Base-by-base conservation (phyloP, 2,888 invertebrate genomes). In the Rhagonycha fulva region DNA sequence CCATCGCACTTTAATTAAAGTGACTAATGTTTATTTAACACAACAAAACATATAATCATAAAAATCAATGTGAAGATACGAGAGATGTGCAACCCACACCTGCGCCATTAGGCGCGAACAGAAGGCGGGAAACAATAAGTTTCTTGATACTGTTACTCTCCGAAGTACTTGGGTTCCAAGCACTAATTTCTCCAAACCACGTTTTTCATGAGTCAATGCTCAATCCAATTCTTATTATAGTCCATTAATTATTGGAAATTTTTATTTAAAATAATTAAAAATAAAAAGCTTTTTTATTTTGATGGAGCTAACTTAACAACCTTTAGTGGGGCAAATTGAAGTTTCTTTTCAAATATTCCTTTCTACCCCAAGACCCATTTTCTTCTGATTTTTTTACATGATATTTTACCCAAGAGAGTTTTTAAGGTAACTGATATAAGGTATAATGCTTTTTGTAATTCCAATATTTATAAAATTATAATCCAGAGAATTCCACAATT, bases 1-100 rank as follows among this genome's bases (percentile, higher is more conserved):
- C 84, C 84, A 84, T 84, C 83, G 82, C 82, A 81, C 82, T 86
- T 86, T 87, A 87, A 87, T 87, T 87, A 87, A 85, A 85, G 84
- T 86, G 86, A 87, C 85, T 87, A 86, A 87, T 86, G 86, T 86
- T 86, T 86, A 86, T 85, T 86, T 86, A 86, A 85, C 86, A 87
- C 86, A 86, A 87, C 86, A 87, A 86, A 87, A 86, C 86, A 83
- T 84, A 85, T 84, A 86, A 86, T 87, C 86, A 84, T 85, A 85
- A 85, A 84, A 85, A 85, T 85, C 85, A 84, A 85, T 83, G 84
- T 81, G 76, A 76, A 82, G 82, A 82, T 79, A 82, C 83, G 78
- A 81, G 83, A 84, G 83, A 84, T 84, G 84, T 85, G 85, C 84
- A 84, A 85, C 84, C 85, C 84, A 84, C 86, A 86, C 86, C 86